Evolutionary conservation across 2,888 invertebrate species (phyloP), one percentile per base, ranked within the genome.

Genomic region (Tanytarsus gracilentus): DNA sequence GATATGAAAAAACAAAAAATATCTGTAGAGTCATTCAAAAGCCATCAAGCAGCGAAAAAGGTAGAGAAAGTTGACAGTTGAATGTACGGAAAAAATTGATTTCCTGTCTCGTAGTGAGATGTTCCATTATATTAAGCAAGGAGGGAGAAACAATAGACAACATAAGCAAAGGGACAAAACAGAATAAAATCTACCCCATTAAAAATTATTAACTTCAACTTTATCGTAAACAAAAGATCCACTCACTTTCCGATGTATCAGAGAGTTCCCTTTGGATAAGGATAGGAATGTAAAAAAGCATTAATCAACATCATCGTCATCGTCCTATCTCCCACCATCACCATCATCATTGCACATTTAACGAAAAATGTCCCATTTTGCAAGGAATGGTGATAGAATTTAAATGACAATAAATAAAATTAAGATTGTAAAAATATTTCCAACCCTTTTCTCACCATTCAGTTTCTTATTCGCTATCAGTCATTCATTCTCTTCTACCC

Each of bases 181-280:
- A 18, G 21, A 44, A 44, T 18, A 44, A 40, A 44, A 18, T 21
- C 23, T 21, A 36, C 14, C 16, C 36, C 36, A 33, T 40, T 4
- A 44, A 49, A 49, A 49, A 49, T 49, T 49, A 49, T 49, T 49
- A 49, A 49, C 49, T 49, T 49, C 9, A 44, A 44, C 27, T 40
- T 18, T 40, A 14, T 49, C 27, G 26, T 49, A 25, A 49, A 49
- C 49, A 49, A 49, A 14, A 25, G 49, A 49, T 26, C 49, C 25
- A 49, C 27, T 25, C 49, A 16, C 14, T 11, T 6, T 25, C 14
- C 21, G n/a, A 5, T 49, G 25, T 25, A 27, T 5, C 14, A 27
- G 16, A n/a, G 11, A 25, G n/a, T 30, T 30, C 11, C 6, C 11
- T 30, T 11, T 30, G 30, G 7, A 30, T 8, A 25, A 14, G 49